These are phyloP conservation scores for Steromphala cineraria DNA, from an alignment of 2,888 invertebrate genomes.

Conservation along the genomic window DNA sequence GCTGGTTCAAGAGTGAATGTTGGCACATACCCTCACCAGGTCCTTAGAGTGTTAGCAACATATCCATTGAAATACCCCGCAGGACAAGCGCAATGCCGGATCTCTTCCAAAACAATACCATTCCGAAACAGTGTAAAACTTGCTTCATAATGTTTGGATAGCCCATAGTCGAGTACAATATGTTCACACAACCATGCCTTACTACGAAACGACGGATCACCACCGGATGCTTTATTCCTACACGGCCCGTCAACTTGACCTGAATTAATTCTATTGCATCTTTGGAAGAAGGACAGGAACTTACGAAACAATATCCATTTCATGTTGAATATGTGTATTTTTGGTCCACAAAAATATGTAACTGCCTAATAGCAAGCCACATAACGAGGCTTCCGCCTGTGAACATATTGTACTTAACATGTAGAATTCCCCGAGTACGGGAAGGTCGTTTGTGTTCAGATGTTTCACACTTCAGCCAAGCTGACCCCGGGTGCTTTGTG, in stretches of 20 bases:
- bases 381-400: too few species aligned
- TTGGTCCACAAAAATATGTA: too few species aligned
- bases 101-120: constrained; percentile 11
- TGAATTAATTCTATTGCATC: too few species aligned
- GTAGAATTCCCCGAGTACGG: neutral
- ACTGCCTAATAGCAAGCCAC: too few species aligned
- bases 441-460: constrained; percentile 8
- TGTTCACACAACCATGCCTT: too few species aligned
- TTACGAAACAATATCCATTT: too few species aligned
- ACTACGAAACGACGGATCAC: too few species aligned
- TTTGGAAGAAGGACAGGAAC: too few species aligned
- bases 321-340: too few species aligned
- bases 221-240: too few species aligned
- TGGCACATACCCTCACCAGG: neutral
- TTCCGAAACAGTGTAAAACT: neutral
- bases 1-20: neutral
- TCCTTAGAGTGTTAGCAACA: neutral
- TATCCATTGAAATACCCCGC: neutral
- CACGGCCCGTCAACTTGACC: too few species aligned
- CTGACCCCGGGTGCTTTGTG: constrained; percentile 7
- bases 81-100: neutral
- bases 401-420: neutral
- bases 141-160: neutral
- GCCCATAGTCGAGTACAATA: neutral
- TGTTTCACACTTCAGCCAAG: constrained; percentile 3